These are phyloP conservation scores for Conomelus anceps DNA, from an alignment of 2,888 invertebrate genomes.

Conservation along the genomic window DNA sequence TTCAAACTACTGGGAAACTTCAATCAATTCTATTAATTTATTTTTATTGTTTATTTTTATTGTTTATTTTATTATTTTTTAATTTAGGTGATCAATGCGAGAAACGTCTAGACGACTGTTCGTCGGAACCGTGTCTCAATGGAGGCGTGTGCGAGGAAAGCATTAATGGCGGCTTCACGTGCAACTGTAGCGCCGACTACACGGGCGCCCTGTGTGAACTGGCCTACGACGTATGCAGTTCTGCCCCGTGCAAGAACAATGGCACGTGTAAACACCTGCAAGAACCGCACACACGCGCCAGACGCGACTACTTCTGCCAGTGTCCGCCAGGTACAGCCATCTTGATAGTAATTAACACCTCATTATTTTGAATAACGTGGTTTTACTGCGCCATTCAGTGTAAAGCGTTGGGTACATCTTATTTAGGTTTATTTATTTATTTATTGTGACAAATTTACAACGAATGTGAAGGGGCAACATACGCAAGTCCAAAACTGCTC, in stretches of 20 bases:
- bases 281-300: slow-evolving; percentile 31
- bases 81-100: slow-evolving; percentile 47
- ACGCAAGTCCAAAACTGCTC: too few relatives aligned
- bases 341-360: too few relatives aligned
- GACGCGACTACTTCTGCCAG: slow-evolving; percentile 52
- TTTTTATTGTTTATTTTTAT: too few relatives aligned
- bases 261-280: slow-evolving; percentile 50
- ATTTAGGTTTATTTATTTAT: too few relatives aligned
- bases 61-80: too few relatives aligned
- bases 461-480: too few relatives aligned
- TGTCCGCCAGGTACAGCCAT: slow-evolving; percentile 55
- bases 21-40: too few relatives aligned
- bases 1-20: too few relatives aligned
- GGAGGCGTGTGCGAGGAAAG: slow-evolving; percentile 52
- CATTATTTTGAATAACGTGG: too few relatives aligned
- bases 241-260: slow-evolving; percentile 54
- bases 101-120: slow-evolving; percentile 77
- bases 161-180: slow-evolving; percentile 47
- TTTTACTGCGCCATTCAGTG: too few relatives aligned
- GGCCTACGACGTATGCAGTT: slow-evolving; percentile 50
- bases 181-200: slow-evolving; percentile 53
- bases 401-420: too few relatives aligned
- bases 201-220: slow-evolving; percentile 52
- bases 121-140: slow-evolving; percentile 57
- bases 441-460: too few relatives aligned